Evolutionary conservation across 2,888 invertebrate species (phyloP), one percentile per base, ranked within the genome.

Genomic region (Tetanocera ferruginea): DNA sequence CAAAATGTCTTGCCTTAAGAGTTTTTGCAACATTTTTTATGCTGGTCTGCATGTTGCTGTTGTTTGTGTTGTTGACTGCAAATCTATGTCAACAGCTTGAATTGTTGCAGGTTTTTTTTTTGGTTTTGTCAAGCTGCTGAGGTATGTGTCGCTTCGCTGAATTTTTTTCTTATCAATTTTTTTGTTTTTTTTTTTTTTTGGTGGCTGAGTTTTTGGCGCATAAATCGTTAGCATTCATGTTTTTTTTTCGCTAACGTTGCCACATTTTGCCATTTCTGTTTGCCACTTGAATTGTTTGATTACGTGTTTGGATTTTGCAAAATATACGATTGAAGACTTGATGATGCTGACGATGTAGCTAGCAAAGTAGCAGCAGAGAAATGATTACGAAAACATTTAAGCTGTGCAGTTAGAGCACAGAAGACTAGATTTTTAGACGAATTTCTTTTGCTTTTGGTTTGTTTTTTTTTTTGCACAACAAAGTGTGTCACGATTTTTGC

Each of bases 261-360:
- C 88, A 86, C 83, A 85, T 87, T 81, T 74, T 60, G 49, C 43
- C 87, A 86, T 88, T 88, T 87, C 43, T 87, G 87, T 88, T 88
- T 87, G 84, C 87, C 86, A 88, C 88, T 88, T 86, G 85, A 87
- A 87, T 87, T 88, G 88, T 88, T 87, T 88, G 88, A 87, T 87
- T 88, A 88, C 87, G 86, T 86, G 86, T 84, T 86, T 84, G 86
- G 87, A 83, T 86, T 87, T 85, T 83, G 84, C 83, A 86, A 86
- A 62, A 17, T 31, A 19, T 25, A 37, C 51, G 51, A 17, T 71
- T 31, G 49, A 49, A 69, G 67, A 69, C 43, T 19, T 69, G 69
- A 51, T 69, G 69, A 69, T 28, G n/a, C 34, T 34, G 31, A 62
- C 60, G 14, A 64, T 34, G 34, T n/a, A 67, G 34, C n/a, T 3